Base-by-base conservation (phyloP, 2,113 vertebrate genomes). In the Telmatochromis sp. region DNA sequence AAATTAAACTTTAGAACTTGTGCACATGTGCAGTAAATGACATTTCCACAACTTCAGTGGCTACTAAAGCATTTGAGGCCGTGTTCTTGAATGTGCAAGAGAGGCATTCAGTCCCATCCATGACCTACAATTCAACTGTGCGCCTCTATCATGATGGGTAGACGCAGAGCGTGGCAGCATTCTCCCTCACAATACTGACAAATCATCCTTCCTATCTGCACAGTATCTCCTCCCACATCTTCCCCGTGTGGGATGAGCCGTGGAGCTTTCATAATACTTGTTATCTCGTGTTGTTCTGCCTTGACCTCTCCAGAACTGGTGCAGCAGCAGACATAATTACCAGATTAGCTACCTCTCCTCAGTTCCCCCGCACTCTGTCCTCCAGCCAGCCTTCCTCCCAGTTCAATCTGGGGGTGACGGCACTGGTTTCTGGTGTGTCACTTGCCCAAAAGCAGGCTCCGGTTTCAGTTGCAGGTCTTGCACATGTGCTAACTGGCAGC, bases 291-390 rank as follows among this genome's bases (percentile, higher is more conserved):
- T 87, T 93, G 83, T 93, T 91, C 71, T 85, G 68, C 57, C 71
- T 51, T 37, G 37, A 91, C 88, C 88, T 92, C 86, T 91, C 21
- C 45, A 83, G 47, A 83, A 83, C 84, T 54, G 21, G 26, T 85
- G 58, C 83, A 31, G 84, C 81, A 50, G 80, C 84, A 58, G 63
- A 88, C 80, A 33, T 88, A 81, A 93, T 94, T 88, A 88, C 80
- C 87, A 92, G 89, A 93, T 96, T 90, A 95, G 86, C 87, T 80
- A 7, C 81, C 83, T 83, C 86, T 86, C 80, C 68, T 79, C 23
- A 10, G 51, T 28, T 37, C 14, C 21, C 68, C 6, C 7, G 12
- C 85, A 81, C 84, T 68, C 81, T 33, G 40, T 82, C 89, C 83
- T 82, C 19, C 13, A 47, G 78, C 71, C 89, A 65, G 53, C 80